A percentile compares a stretch with the other conserved stretches of the same genome.
Evolutionary conservation across 2,888 invertebrate species (phyloP).

Genomic region (Dermolepida albohirtum): DNA sequence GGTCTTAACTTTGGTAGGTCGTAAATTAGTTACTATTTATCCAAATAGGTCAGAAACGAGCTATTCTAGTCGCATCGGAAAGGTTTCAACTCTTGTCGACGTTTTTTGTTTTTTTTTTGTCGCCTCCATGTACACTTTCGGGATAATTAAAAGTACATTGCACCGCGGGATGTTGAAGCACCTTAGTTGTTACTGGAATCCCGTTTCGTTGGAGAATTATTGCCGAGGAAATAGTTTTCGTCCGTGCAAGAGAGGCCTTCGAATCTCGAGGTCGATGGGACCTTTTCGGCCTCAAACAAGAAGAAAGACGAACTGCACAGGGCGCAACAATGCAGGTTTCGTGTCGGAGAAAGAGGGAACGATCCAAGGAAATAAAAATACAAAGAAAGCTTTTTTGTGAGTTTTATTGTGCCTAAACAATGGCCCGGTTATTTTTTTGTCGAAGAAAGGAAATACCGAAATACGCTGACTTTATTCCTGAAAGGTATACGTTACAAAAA

Average conservation of each 20-base stretch:
- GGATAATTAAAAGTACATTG: conserved; percentile 60
- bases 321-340: conserved; percentile 23
- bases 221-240: conserved; percentile 58
- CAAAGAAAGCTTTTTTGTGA: conserved; percentile 48
- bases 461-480: conserved; percentile 33
- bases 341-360: conserved; percentile 8
- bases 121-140: conserved; percentile 49
- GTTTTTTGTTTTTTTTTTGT: conserved; percentile 45
- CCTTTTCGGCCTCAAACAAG: conserved; percentile 41
- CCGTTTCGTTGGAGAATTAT: conserved; percentile 59
- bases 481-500: conserved; percentile 30
- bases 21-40: conserved; percentile 61
- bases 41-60: conserved; percentile 60
- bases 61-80: conserved; percentile 56
- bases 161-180: conserved; percentile 57
- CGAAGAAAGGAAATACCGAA: conserved; percentile 46
- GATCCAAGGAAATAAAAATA: conserved; percentile 39
- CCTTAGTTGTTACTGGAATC: conserved; percentile 58
- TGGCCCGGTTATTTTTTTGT: conserved; percentile 45
- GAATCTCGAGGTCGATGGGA: conserved; percentile 49
- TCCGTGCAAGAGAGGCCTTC: conserved; percentile 46
- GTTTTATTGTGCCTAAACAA: conserved; percentile 51
- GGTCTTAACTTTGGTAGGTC: conserved; percentile 47
- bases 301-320: conserved; percentile 19
- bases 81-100: conserved; percentile 35